Evolutionary conservation across 2,113 vertebrate species (phyloP).

Genomic region (Poicephalus meyeri): DNA sequence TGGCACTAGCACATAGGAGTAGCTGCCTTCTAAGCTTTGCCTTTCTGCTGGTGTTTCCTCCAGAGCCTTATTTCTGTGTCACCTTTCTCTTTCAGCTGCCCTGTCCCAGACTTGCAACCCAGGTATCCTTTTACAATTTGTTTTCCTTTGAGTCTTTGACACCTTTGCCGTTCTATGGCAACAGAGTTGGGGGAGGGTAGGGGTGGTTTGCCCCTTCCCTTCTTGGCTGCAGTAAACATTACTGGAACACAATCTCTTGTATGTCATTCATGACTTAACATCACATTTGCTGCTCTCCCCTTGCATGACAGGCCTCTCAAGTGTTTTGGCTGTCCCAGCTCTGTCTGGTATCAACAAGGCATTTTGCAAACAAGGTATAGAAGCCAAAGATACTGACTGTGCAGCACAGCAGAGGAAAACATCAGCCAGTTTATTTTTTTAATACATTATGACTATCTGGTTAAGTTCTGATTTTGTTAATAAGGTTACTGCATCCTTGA

Average conservation of each 20-base stretch:
- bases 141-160: background rate
- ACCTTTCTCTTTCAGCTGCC: background rate
- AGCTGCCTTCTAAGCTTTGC: background rate
- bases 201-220: background rate
- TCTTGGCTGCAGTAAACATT: background rate
- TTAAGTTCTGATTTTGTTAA: background rate
- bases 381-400: background rate
- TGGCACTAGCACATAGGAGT: background rate
- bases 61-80: background rate
- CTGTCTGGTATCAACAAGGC: background rate
- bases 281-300: background rate
- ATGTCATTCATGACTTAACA: background rate
- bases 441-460: background rate
- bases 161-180: background rate
- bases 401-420: background rate
- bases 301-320: rapidly evolving
- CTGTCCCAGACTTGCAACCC: background rate
- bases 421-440: background rate
- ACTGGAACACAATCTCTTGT: background rate
- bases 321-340: background rate
- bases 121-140: background rate
- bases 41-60: slow-evolving; percentile 26
- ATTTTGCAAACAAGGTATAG: background rate
- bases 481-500: background rate
- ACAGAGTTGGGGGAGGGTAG: background rate